These are phyloP conservation scores for Stictocephala bisonia DNA, from an alignment of 2,888 invertebrate genomes.

Conservation along the genomic window DNA sequence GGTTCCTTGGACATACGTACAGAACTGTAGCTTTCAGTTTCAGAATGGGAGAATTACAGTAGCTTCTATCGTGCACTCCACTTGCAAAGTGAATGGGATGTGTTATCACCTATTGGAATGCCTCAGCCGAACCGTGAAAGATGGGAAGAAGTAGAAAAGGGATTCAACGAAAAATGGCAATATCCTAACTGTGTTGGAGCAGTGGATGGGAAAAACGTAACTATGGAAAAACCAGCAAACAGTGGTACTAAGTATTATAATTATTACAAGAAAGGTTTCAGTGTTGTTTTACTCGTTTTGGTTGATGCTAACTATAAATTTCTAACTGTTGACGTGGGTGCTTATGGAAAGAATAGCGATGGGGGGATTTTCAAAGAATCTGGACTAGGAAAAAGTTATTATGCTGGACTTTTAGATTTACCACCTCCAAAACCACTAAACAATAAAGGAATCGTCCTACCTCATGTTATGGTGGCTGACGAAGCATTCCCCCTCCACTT, in stretches of 20 bases:
- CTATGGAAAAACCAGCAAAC: not conserved
- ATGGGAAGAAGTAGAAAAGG: not conserved
- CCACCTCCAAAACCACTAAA: not conserved
- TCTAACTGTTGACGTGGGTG: not conserved
- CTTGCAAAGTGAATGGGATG: conserved; percentile 11
- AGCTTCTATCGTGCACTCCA: not conserved
- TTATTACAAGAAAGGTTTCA: conserved; percentile 7
- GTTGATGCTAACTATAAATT: not conserved
- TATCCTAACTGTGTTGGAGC: not conserved
- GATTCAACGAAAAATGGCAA: conserved; percentile 15
- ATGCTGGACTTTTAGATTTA: not conserved
- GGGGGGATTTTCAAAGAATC: not conserved
- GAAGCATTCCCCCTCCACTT: conserved; percentile 3
- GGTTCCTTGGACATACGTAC: too few species aligned
- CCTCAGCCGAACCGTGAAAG: not conserved
- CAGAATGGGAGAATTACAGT: conserved; percentile 17
- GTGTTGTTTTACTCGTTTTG: not conserved
- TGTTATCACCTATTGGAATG: not conserved
- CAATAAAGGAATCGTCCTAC: not conserved
- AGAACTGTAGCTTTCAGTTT: conserved; percentile 15
- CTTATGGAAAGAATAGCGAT: conserved; percentile 7
- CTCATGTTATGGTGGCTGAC: not conserved
- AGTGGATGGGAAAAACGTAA: not conserved
- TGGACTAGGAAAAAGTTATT: not conserved
- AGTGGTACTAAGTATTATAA: conserved; percentile 17